phyloP scores from a whole-genome alignment of 2,113 vertebrate species.

The Tragelaphus buxtoni region DNA sequence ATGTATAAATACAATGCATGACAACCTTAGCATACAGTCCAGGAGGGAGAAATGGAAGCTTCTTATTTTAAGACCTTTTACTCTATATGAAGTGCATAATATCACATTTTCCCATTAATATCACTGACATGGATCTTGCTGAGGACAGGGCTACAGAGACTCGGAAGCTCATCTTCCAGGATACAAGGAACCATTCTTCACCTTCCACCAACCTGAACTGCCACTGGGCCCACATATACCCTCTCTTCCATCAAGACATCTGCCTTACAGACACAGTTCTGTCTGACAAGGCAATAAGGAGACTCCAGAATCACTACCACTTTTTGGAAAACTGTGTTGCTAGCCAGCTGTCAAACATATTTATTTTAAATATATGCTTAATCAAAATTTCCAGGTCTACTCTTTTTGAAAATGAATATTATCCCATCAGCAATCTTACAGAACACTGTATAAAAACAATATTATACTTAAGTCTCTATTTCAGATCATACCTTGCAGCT shows the following conservation, averaged over 20 bases:
- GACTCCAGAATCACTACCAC: background rate
- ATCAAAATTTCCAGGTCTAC: background rate
- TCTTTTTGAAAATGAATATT: background rate
- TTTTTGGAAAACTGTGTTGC: background rate
- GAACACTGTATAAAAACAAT: background rate
- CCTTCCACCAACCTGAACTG: background rate
- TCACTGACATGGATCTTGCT: background rate
- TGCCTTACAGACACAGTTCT: background rate
- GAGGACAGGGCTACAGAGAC: background rate
- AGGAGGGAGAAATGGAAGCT: background rate
- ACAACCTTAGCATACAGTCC: background rate
- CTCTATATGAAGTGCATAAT: background rate
- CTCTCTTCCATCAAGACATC: background rate
- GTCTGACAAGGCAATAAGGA: background rate
- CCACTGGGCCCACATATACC: background rate
- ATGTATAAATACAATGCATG: background rate
- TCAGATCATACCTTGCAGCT: slow-evolving; percentile 65
- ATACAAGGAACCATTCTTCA: background rate
- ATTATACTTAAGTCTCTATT: background rate
- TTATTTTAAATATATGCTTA: background rate
- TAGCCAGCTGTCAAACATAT: background rate
- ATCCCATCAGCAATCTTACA: background rate
- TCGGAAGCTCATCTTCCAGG: background rate
- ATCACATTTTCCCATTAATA: background rate
- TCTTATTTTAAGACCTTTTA: background rate